Conservation (phyloP, 2,113 vertebrate genomes). For the Mus pahari region DNA sequence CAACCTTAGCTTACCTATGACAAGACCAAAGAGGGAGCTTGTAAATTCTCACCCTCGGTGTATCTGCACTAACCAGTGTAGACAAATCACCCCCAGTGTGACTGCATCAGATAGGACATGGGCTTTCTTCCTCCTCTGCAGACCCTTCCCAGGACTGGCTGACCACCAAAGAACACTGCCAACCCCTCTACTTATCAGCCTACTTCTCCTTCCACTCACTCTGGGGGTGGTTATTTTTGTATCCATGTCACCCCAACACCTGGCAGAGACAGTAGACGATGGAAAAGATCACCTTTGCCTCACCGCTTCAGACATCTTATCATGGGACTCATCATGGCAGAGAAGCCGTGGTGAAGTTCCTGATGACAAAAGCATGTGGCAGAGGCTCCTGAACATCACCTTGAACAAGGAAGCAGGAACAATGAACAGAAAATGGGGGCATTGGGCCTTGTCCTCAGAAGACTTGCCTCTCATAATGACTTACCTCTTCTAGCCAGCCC, state of each 20-base stretch:
- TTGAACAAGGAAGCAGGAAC: neutral
- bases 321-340: no score
- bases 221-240: neutral
- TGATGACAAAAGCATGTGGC: neutral
- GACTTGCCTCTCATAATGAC: neutral
- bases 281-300: neutral
- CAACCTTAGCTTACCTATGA: neutral
- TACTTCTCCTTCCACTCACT: neutral
- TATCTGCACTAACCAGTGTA: neutral
- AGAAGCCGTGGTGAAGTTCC: no score
- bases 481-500: no score
- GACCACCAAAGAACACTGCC: neutral
- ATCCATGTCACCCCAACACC: neutral
- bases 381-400: neutral
- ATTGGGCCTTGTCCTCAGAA: neutral
- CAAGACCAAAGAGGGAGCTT: neutral
- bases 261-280: neutral
- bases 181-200: accelerated
- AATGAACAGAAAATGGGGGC: no score
- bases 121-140: neutral
- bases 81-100: neutral
- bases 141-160: neutral
- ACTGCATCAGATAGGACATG: neutral
- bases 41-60: neutral
- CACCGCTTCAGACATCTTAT: neutral